Evolutionary conservation across 2,113 vertebrate genomes (phyloP).

Genomic region (Coryphaenoides rupestris): DNA sequence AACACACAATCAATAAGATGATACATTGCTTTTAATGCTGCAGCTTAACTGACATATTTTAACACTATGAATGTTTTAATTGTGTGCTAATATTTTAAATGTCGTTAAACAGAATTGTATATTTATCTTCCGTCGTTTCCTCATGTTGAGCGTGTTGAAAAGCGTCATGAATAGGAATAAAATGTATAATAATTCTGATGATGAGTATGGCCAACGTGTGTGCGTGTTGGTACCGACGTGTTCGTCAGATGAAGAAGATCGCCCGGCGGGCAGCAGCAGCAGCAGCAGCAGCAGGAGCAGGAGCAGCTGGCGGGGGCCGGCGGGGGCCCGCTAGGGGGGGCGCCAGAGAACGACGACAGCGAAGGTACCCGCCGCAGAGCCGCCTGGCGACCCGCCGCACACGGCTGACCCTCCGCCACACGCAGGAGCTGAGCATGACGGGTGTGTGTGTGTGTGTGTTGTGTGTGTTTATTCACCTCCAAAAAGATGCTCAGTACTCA

Average conservation of each 20-base stretch:
- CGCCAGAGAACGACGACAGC: constrained; percentile 83
- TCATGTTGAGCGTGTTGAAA: no score
- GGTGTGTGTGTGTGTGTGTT: not conserved
- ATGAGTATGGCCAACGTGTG: no score
- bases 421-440: not conserved
- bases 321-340: constrained; percentile 76
- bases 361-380: constrained; percentile 82
- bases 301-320: constrained; percentile 75
- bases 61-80: no score
- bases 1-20: not conserved
- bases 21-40: no score
- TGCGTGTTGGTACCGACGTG: not conserved
- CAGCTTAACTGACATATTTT: no score
- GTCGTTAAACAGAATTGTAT: no score
- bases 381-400: no score
- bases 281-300: constrained; percentile 85
- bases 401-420: no score
- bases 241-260: constrained; percentile 86
- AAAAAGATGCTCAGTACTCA: constrained; percentile 79
- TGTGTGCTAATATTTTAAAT: no score
- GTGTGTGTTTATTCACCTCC: not conserved
- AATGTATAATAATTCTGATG: no score
- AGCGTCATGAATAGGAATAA: no score
- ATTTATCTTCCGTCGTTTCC: no score
- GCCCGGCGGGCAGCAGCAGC: constrained; percentile 84